Evolutionary conservation across 2,888 invertebrate species (phyloP), one percentile per base, ranked within the genome.

Genomic region (Trissonchulus latispiculum): DNA sequence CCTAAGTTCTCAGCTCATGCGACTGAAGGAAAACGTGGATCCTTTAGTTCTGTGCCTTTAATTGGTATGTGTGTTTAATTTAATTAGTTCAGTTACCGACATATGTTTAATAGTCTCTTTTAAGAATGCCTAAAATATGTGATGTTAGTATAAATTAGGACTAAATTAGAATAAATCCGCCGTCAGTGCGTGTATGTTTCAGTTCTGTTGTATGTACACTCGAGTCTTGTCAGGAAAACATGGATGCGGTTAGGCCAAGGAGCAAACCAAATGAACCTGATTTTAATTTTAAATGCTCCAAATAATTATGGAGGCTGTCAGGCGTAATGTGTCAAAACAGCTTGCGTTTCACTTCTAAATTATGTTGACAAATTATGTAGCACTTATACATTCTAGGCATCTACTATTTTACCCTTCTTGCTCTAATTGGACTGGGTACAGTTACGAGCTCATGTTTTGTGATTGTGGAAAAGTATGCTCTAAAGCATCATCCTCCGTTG

Each of bases 331-430:
- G n/a, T n/a, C n/a, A n/a, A n/a, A n/a, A n/a, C n/a, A n/a, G n/a
- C n/a, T n/a, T n/a, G n/a, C n/a, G n/a, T n/a, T n/a, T n/a, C n/a
- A n/a, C n/a, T n/a, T n/a, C n/a, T n/a, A n/a, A n/a, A n/a, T n/a
- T n/a, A n/a, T n/a, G n/a, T n/a, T n/a, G n/a, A n/a, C n/a, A n/a
- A n/a, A n/a, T n/a, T n/a, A n/a, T n/a, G n/a, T n/a, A n/a, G n/a
- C n/a, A n/a, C n/a, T n/a, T n/a, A n/a, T n/a, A 59, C 67, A n/a
- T 69, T 68, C 18, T 61, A 80, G 80, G 80, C 1, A 80, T 81
- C 32, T 82, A 81, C 72, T 81, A 81, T 75, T 81, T 81, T 78
- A 77, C 79, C 3, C 74, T 81, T 70, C 81, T 81, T 1, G 77
- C 79, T 69, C 76, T 79, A 33, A 79, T 82, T 35, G 78, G 79